phyloP scores from a whole-genome alignment of 2,113 vertebrate genomes.

The Ramphastos sulfuratus region DNA sequence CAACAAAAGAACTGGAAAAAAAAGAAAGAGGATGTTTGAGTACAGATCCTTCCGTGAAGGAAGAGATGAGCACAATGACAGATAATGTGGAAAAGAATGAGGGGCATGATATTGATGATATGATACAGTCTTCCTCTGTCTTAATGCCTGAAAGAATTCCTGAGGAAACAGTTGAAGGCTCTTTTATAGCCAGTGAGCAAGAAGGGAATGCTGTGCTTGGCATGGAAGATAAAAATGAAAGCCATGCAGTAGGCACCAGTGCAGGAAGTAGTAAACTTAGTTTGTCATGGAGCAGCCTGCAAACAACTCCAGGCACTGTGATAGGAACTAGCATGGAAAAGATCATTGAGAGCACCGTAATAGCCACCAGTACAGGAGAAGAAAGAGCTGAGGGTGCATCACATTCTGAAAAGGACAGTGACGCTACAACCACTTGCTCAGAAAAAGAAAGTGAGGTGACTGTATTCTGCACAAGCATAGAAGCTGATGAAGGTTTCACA shows the following conservation, averaged over 20 bases:
- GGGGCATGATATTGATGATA: neutral
- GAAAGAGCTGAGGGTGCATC: neutral
- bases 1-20: neutral
- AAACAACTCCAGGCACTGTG: neutral
- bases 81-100: neutral
- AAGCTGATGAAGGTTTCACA: constrained; percentile 77
- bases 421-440: constrained; percentile 71
- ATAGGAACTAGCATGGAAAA: constrained; percentile 58
- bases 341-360: neutral
- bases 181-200: neutral
- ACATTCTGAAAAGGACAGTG: constrained; percentile 25
- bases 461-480: constrained; percentile 73
- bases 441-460: constrained; percentile 14
- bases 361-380: constrained; percentile 71
- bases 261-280: neutral
- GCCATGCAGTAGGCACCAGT: constrained; percentile 69
- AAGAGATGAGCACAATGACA: neutral
- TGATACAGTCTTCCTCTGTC: constrained; percentile 15
- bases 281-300: neutral
- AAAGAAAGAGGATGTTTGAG: neutral
- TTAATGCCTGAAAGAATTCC: neutral
- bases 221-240: constrained; percentile 53
- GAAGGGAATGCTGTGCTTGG: neutral
- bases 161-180: neutral
- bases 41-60: neutral